Evolutionary conservation across 2,888 invertebrate species (phyloP), one percentile per base, ranked within the genome.

Genomic region (Sturmia bella): DNA sequence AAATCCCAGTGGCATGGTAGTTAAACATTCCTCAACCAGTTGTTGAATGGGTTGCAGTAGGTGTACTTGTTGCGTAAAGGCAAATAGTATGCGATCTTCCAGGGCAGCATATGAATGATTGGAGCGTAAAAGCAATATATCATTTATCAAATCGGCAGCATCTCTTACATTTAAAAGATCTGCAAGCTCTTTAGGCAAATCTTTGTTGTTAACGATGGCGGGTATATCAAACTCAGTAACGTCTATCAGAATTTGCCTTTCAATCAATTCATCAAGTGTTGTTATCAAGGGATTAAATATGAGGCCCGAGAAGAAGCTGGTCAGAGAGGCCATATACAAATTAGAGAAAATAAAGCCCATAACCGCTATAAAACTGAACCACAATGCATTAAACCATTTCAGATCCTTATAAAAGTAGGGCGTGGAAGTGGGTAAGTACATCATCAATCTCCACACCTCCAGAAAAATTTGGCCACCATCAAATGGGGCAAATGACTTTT

Each of bases 311-410:
- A 87, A 63, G 64, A 85, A 87, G 50, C 87, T 87, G n/a, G 87
- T 86, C 50, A 87, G 68, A 4, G 80, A 84, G 12, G 87, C 86
- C 43, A 87, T 72, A 74, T 87, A 87, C 17, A 87, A 59, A 74
- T 87, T 87, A 2, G 86, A 84, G 12, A 87, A 68, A 66, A 87
- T 86, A 59, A 87, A 87, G 5, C 87, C 86, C 11, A 87, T 64
- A 9, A 75, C 37, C 1, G 85, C 79, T n/a, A 85, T 54, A 7
- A 83, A 80, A 0, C 83, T 27, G 19, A 83, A 80, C 21, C 84
- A 83, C 1, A 83, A 39, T 0, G 78, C 84, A 56, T 69, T 54
- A 52, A 82, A 79, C 75, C 80, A 80, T n/a, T 72, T 75, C 3
- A 83, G 63, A 7, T 39, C 15, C 9, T 43, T 32, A 17, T 79